Conservation (phyloP, 2,888 invertebrate genomes). For the Lithosia quadra region DNA sequence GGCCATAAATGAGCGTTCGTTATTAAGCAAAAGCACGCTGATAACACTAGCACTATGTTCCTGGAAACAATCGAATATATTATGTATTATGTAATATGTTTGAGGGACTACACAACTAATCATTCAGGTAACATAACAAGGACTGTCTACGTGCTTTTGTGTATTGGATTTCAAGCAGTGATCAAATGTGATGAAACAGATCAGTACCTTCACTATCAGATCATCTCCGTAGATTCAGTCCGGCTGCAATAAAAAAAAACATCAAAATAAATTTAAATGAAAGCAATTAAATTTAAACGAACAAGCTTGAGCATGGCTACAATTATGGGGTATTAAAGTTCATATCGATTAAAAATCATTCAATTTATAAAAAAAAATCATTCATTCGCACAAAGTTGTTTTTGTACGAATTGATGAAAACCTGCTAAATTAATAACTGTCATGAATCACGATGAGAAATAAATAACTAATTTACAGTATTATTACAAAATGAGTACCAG, state of each 20-base stretch:
- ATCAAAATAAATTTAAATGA: conserved; percentile 10
- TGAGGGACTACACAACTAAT: background rate
- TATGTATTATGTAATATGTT: background rate
- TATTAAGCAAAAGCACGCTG: background rate
- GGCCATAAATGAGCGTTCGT: background rate
- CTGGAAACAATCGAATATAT: background rate
- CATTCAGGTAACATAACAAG: conserved; percentile 1
- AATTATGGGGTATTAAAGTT: background rate
- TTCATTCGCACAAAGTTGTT: background rate
- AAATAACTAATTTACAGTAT: background rate
- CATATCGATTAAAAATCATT: conserved; percentile 1
- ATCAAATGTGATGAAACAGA: conserved; percentile 44
- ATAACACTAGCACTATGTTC: background rate
- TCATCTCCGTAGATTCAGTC: conserved; percentile 67
- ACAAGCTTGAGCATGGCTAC: background rate
- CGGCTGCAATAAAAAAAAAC: conserved; percentile 70
- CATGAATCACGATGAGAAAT: background rate
- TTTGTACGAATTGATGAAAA: background rate
- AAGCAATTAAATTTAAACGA: background rate
- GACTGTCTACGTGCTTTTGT: conserved; percentile 13
- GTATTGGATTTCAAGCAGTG: conserved; percentile 48
- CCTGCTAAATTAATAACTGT: background rate
- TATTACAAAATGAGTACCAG: too few relatives aligned
- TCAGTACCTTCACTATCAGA: conserved; percentile 78
- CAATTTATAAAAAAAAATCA: too few relatives aligned